Evolutionary conservation across 1,140 invertebrate genomes (phyloP).

Genomic region (Hycleus phaleratus): DNA sequence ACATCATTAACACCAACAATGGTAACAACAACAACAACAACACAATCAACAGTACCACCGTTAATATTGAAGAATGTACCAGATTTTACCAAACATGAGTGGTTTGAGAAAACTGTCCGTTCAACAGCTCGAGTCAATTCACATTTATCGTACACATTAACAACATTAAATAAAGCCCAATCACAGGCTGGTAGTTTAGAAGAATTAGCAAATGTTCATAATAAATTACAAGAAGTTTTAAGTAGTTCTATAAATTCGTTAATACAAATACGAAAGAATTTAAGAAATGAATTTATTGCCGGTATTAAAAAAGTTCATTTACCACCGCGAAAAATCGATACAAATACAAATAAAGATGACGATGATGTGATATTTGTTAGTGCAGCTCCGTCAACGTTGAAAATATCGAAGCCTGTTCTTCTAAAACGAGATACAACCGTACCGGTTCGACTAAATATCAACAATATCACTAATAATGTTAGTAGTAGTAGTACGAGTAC

Average conservation of each 20-base stretch:
- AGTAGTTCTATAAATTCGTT: slow-evolving; percentile 36
- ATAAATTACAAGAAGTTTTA: slow-evolving; percentile 35
- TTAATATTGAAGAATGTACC: background rate
- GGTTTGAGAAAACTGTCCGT: slow-evolving; percentile 36
- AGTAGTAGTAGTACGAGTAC: background rate
- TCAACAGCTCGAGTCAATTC: slow-evolving; percentile 31
- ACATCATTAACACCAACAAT: too few relatives aligned
- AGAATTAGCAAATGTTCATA: slow-evolving; percentile 32
- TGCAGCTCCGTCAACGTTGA: slow-evolving; percentile 4
- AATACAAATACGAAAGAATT: slow-evolving; percentile 35
- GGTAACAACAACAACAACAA: too few relatives aligned
- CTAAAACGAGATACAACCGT: background rate
- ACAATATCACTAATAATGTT: background rate
- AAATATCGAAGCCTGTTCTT: background rate
- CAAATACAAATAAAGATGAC: slow-evolving; percentile 16
- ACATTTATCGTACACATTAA: slow-evolving; percentile 31
- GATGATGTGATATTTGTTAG: slow-evolving; percentile 34
- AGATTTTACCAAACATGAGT: slow-evolving; percentile 32
- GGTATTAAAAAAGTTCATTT: slow-evolving; percentile 32
- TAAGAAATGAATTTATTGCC: slow-evolving; percentile 33
- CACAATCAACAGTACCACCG: too few relatives aligned
- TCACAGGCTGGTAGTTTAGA: slow-evolving; percentile 26
- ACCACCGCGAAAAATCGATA: slow-evolving; percentile 13
- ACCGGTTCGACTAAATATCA: background rate
- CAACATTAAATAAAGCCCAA: slow-evolving; percentile 30